phyloP scores from a whole-genome alignment of 2,797 vertebrate species.

The Phrynocephalus forsythii region DNA sequence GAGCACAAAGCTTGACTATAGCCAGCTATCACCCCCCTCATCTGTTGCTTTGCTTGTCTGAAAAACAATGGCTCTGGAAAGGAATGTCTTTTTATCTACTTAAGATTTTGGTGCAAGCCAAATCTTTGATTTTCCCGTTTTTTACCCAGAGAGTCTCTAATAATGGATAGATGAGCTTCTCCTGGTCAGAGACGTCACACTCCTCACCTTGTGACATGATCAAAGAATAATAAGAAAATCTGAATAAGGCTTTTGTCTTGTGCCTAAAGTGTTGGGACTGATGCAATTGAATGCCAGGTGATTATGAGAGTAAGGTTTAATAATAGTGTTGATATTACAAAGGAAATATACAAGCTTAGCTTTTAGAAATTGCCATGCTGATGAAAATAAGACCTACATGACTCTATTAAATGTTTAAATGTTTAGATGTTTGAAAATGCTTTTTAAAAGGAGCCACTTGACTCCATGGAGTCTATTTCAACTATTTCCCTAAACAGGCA shows the following conservation, averaged over 20 bases:
- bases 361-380: neutral
- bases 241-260: neutral
- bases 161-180: too few species aligned
- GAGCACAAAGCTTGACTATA: neutral
- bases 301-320: neutral
- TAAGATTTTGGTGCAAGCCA: too few species aligned
- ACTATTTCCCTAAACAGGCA: neutral
- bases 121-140: too few species aligned
- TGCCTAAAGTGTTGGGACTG: neutral
- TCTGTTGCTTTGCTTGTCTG: too few species aligned
- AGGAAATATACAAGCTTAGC: neutral
- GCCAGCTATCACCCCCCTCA: too few species aligned
- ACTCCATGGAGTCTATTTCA: neutral
- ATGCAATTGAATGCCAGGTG: neutral
- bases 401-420: neutral
- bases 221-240: too few species aligned
- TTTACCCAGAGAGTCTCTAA: too few species aligned
- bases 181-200: too few species aligned
- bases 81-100: too few species aligned
- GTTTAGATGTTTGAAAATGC: neutral
- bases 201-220: too few species aligned
- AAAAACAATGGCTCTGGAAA: too few species aligned
- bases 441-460: neutral
- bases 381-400: neutral
- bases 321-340: neutral